These are phyloP conservation scores for Paedocypris micromegethes DNA, from an alignment of 2,797 vertebrate genomes.

Conservation along the genomic window DNA sequence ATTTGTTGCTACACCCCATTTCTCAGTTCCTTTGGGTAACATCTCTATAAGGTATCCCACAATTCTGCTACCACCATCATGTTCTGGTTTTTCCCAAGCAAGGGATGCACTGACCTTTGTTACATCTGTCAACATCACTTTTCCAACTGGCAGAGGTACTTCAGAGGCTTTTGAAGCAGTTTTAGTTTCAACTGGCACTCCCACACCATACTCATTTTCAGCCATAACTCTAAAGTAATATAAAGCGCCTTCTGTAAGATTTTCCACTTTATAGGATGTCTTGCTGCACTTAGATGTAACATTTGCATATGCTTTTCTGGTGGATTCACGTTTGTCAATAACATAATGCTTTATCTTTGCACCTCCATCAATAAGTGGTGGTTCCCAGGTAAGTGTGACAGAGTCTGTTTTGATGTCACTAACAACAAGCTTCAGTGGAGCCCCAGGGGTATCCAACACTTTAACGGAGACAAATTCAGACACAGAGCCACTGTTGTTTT, in stretches of 20 bases:
- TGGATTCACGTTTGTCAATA: slow-evolving; percentile 97
- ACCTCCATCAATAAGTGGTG: slow-evolving; percentile 88
- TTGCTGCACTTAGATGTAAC: slow-evolving; percentile 87
- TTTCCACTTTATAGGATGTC: slow-evolving; percentile 90
- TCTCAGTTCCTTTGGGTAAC: slow-evolving; percentile 90
- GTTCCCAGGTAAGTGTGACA: slow-evolving; percentile 84
- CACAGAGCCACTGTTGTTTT: slow-evolving; percentile 88
- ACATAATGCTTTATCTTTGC: slow-evolving; percentile 95
- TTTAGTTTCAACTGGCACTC: slow-evolving; percentile 82
- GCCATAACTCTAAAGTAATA: slow-evolving; percentile 99
- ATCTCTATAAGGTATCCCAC: slow-evolving; percentile 96
- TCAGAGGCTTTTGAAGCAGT: slow-evolving; percentile 90
- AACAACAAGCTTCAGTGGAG: slow-evolving; percentile 83
- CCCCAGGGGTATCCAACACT: slow-evolving; percentile 90
- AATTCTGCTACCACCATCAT: slow-evolving; percentile 95
- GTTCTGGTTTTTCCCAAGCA: slow-evolving; percentile 93
- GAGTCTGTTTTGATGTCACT: slow-evolving; percentile 90
- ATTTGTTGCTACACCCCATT: slow-evolving; percentile 87
- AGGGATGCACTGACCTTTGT: slow-evolving; percentile 85
- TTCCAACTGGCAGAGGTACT: slow-evolving; percentile 88
- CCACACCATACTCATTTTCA: slow-evolving; percentile 95
- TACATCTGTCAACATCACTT: slow-evolving; percentile 86
- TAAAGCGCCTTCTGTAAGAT: slow-evolving; percentile 88
- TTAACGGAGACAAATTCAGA: slow-evolving; percentile 91
- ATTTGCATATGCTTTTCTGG: slow-evolving; percentile 92